Base-by-base conservation (phyloP, 2,797 vertebrate species). In the Parauchenoglanis ngamensis region DNA sequence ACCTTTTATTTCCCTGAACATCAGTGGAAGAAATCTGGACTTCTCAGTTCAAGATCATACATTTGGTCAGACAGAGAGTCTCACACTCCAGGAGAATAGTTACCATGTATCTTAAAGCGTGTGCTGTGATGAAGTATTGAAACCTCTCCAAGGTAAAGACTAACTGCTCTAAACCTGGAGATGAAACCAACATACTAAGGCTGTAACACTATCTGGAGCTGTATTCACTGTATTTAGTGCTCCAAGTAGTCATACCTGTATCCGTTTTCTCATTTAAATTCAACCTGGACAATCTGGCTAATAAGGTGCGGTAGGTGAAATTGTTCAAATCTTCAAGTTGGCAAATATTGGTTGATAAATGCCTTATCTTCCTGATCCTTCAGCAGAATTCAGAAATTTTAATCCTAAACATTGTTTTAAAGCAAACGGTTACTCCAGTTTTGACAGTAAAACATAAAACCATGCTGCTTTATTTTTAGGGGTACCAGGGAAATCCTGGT, bases 1-100 rank as follows among this genome's bases (percentile, higher is more conserved):
- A 46, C 72, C 72, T 84, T 63, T 83, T 63, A 54, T 72, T 28
- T 79, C 63, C 79, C 63, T 35, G 78, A 73, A 87, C 77, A 61
- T 83, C 87, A 49, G 59, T 85, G 83, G 86, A 83, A 87, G 49
- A 86, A 85, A 87, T 56, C 28, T 87, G 89, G 70, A 65, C 61
- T 65, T 46, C 76, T 56, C 72, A 85, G 85, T 46, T 85, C 65
- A 75, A 83, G 46, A 83, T 46, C 72, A 79, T 82, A 35, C 59
- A 35, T 70, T 88, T 44, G 79, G 40, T 63, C 77, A 82, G 86
- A 82, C 80, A 35, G 28, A 68, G 19, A 54, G 81, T 68, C 81
- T 83, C 65, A 54, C 49, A 83, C 28, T 68, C 19, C 10, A 31
- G 11, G 65, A 56, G 46, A 56, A 70, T 13, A 35, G n/a, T 35